Evolutionary conservation across 2,113 vertebrate genomes (phyloP), one percentile per base, ranked within the genome.

Genomic region (Oceanites oceanicus): DNA sequence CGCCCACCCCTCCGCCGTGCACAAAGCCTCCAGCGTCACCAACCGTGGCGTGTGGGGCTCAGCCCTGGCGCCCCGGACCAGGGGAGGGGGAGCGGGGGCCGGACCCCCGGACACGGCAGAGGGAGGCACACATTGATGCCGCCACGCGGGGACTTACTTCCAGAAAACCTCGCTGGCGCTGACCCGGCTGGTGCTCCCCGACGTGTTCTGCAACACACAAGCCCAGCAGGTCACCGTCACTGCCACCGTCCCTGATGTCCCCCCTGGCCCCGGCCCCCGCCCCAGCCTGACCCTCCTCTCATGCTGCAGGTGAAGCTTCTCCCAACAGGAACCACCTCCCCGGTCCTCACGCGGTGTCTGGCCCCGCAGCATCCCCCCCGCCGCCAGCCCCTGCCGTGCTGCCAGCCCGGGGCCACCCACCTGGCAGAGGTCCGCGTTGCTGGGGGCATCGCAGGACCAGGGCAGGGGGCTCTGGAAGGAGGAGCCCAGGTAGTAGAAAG

Each of bases 401-500:
- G 71, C 40, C 72, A 1, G 14, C 62, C 40, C 19, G 98, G 20
- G 93, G 63, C 11, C 20, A 98, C 92, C 16, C 66, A 34, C 94
- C 88, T 14, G 98, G 95, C 89, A 96, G 98, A 89, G 72, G 0
- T 96, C 96, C 0, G 97, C 98, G 91, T 99, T 99, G 98, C 98
- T 97, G 15, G 98, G 97, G 96, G 99, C 99, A 78, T 97, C 97
- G 94, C 99, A 99, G 15, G 99, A 99, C 99, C 99, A 99, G 19
- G 99, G 99, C 95, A 99, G 97, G 81, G 99, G 94, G 50, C 97
- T 98, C 7, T 98, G 99, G 99, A 99, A 99, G 92, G 99, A 99
- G 42, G 95, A 98, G 96, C 99, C 99, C 96, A 99, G 99, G 98
- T 99, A 99, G 97, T 99, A 99, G 98, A 99, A 98, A 73, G 99